phyloP scores from a whole-genome alignment of 2,113 vertebrate genomes.

The Percopsis transmontana region DNA sequence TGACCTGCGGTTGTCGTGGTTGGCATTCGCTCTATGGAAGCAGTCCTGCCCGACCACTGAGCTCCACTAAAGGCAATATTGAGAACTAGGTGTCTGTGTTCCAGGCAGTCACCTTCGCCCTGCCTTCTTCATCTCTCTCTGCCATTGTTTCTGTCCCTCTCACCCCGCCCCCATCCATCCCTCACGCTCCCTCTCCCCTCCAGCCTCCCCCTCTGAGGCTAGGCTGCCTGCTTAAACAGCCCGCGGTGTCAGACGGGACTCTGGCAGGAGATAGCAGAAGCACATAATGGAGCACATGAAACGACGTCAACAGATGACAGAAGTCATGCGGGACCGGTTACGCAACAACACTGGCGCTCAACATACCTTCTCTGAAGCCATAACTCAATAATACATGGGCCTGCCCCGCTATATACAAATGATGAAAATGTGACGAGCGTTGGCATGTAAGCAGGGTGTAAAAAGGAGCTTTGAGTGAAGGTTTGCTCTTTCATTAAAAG shows the following conservation, averaged over 20 bases:
- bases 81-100: neutral
- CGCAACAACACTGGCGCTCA: too few relatives aligned
- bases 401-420: too few relatives aligned
- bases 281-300: conserved; percentile 33
- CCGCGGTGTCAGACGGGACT: conserved; percentile 5
- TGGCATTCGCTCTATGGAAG: neutral
- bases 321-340: too few relatives aligned
- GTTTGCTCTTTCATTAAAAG: too few relatives aligned
- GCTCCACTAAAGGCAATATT: neutral
- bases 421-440: too few relatives aligned
- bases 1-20: neutral
- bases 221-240: neutral
- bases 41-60: neutral
- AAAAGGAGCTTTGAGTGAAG: too few relatives aligned
- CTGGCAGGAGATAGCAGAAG: neutral
- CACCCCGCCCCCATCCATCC: neutral
- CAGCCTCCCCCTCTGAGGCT: neutral
- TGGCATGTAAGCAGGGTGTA: too few relatives aligned
- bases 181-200: neutral
- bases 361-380: too few relatives aligned
- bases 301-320: conserved; percentile 49
- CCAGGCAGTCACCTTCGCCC: neutral
- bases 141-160: neutral
- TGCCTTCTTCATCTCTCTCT: neutral
- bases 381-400: too few relatives aligned